Base-by-base conservation (phyloP, 2,113 vertebrate species). In the Brachyhypopomus gauderio region DNA sequence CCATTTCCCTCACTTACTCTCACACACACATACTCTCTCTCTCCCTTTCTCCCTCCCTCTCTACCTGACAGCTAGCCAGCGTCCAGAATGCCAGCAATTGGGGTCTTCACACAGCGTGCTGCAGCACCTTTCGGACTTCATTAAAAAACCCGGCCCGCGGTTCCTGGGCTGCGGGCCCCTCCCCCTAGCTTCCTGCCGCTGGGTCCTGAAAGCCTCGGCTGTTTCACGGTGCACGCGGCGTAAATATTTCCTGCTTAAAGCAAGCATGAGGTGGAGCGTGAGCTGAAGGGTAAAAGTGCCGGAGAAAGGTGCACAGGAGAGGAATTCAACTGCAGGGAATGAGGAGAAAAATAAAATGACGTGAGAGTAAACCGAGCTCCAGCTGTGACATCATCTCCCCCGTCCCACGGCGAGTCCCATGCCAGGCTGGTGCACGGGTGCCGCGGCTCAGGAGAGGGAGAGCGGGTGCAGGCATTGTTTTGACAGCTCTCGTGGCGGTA, bases 61-160 rank as follows among this genome's bases (percentile, higher is more conserved):
- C 77, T 76, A 69, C 55, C 76, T 16, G 48, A 69, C 72, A 81
- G 75, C 38, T 67, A 78, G 71, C 63, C 69, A 76, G 75, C 11
- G 1, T 64, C 9, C 4, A 27, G 38, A 0, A 17, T 9, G 36
- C 12, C 34, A 70, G 66, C 19, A 27, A 27, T 14, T 8, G 85
- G 59, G 70, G 52, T 67, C 75, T 74, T 41, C 16, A 73, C 77
- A 83, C 75, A 84, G 83, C 80, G 79, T 84, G 84, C 72, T 77
- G 77, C n/a, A 70, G 71, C 80, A 78, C 76, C 85, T 89, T 52
- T 84, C 84, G 83, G 88, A 87, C 85, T 82, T 87, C 74, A 87
- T 84, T 86, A 87, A 79, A 86, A 87, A 30, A 3, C 81, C 87
- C 84, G 83, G 83, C 85, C 78, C 14, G 78, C 73, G 80, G 81